Conservation (phyloP, 2,888 invertebrate genomes). For the Amphipyra berbera region DNA sequence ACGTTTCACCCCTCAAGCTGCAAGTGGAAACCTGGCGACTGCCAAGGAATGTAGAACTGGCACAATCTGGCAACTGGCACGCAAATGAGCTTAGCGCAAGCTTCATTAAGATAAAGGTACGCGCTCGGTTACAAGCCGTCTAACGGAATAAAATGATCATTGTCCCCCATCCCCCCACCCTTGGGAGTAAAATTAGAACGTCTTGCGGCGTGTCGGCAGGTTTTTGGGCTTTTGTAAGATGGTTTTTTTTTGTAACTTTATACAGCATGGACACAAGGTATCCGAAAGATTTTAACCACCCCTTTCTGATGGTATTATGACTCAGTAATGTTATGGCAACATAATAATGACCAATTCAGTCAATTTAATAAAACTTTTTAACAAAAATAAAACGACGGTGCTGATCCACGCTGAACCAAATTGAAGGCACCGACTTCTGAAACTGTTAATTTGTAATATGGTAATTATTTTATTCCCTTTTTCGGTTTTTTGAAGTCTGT, state of each 20-base stretch:
- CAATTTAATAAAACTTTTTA: no score
- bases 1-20: constrained; percentile 48
- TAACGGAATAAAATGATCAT: constrained; percentile 57
- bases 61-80: constrained; percentile 50
- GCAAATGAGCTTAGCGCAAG: constrained; percentile 50
- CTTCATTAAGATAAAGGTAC: constrained; percentile 55
- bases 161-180: constrained; percentile 6
- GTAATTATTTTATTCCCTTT: no score
- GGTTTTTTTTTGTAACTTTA: neutral
- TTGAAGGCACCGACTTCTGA: no score
- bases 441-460: no score
- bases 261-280: neutral
- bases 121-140: constrained; percentile 41
- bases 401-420: no score
- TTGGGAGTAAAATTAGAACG: constrained; percentile 26
- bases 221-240: constrained; percentile 11
- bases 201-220: constrained; percentile 5
- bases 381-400: no score
- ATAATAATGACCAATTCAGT: no score
- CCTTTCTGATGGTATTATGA: no score
- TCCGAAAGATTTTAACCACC: no score
- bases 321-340: no score
- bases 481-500: no score
- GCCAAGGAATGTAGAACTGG: constrained; percentile 42
- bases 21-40: constrained; percentile 41